Percentiles rank a stretch among this genome's conserved stretches.
Evolutionary conservation across 2,888 invertebrate genomes (phyloP).

Genomic region (Drosophila nr. perissopoda): DNA sequence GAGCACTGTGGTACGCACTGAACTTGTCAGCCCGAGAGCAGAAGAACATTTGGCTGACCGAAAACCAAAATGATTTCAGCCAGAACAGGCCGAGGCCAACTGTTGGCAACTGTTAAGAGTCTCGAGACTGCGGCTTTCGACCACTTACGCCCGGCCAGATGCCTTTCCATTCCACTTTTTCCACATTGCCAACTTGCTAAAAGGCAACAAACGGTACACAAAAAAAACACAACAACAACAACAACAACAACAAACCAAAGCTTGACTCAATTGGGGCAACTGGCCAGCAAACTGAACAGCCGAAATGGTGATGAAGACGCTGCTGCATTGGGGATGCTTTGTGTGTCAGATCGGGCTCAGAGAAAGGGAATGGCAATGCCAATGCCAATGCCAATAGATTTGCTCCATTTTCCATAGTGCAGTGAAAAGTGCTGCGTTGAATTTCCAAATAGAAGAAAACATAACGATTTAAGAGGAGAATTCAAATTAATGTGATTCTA

Average conservation of each 20-base stretch:
- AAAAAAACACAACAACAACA: not conserved
- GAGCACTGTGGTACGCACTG: conserved; percentile 29
- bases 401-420: conserved; percentile 2
- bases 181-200: conserved; percentile 58
- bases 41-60: conserved; percentile 71
- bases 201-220: conserved; percentile 63
- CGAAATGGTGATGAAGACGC: conserved; percentile 31
- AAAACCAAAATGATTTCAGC: conserved; percentile 22
- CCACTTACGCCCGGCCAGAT: conserved; percentile 41
- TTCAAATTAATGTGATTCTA: not conserved
- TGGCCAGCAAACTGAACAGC: conserved; percentile 18
- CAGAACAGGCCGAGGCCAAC: conserved; percentile 28
- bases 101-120: not conserved
- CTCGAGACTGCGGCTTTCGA: conserved; percentile 3
- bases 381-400: not conserved
- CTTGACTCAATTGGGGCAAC: conserved; percentile 52
- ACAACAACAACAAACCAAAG: conserved; percentile 20
- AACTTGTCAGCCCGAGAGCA: conserved; percentile 72
- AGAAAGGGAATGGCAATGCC: conserved; percentile 35
- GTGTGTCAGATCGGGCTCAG: conserved; percentile 4
- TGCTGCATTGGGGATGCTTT: conserved; percentile 7
- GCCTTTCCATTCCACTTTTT: conserved; percentile 78
- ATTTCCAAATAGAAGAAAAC: not conserved
- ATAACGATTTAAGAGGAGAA: not conserved
- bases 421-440: not conserved